phyloP scores from a whole-genome alignment of 2,888 invertebrate genomes.

The Eupithecia dodoneata region DNA sequence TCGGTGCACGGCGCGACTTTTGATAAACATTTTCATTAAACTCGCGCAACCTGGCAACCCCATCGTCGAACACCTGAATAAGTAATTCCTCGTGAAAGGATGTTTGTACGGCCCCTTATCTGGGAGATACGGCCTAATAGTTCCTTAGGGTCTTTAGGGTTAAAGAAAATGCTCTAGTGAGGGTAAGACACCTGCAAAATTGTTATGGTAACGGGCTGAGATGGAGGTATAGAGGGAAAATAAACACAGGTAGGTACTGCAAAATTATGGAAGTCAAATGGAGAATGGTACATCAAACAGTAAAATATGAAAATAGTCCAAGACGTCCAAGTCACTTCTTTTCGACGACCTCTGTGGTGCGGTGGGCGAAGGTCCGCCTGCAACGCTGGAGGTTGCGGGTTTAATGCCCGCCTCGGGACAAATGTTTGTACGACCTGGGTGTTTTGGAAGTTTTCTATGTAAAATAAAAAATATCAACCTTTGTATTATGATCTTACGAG shows the following conservation, averaged over 20 bases:
- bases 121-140: slow-evolving; percentile 53
- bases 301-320: no score
- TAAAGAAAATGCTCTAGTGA: background rate
- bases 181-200: background rate
- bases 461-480: no score
- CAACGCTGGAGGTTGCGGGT: no score
- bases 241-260: no score
- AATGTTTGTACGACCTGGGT: no score
- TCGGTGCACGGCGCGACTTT: background rate
- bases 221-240: background rate
- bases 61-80: slow-evolving; percentile 61
- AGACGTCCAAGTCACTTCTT: no score
- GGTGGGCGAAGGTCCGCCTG: no score
- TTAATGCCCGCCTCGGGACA: no score
- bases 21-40: slow-evolving; percentile 1
- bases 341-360: no score
- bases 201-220: background rate
- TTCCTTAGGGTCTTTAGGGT: slow-evolving; percentile 5
- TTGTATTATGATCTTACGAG: no score
- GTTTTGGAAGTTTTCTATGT: no score
- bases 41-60: slow-evolving; percentile 23
- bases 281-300: no score
- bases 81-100: slow-evolving; percentile 59
- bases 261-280: background rate
- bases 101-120: slow-evolving; percentile 54